Evolutionary conservation across 2,888 invertebrate species (phyloP).

Genomic region (Orthonychiurus folsomi): DNA sequence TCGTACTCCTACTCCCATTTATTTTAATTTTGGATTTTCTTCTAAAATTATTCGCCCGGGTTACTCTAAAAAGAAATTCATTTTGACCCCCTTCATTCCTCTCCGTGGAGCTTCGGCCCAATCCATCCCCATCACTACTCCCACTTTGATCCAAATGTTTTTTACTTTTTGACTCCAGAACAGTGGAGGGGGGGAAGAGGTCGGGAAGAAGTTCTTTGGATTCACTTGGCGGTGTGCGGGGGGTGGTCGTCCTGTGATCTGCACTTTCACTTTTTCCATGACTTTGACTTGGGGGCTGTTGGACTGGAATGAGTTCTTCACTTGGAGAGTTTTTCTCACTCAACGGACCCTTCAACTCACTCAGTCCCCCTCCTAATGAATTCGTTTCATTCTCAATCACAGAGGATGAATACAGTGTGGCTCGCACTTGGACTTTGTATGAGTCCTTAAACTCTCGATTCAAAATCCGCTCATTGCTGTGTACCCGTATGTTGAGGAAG

Average conservation of each 20-base stretch:
- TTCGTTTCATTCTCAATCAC: background rate
- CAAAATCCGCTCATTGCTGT: constrained; percentile 53
- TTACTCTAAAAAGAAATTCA: background rate
- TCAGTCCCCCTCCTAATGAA: background rate
- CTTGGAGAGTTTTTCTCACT: background rate
- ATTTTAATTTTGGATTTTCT: background rate
- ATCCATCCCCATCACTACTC: background rate
- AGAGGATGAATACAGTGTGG: constrained; percentile 45
- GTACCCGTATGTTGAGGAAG: constrained; percentile 77
- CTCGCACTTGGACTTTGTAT: constrained; percentile 69
- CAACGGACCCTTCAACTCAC: background rate
- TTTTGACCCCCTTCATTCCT: background rate
- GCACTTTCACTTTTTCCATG: background rate
- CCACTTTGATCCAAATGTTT: background rate
- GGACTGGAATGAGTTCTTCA: background rate
- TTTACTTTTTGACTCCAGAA: background rate
- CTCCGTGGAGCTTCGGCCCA: background rate
- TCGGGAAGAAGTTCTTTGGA: background rate
- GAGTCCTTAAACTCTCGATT: constrained; percentile 84
- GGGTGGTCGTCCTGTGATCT: background rate
- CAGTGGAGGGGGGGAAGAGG: background rate
- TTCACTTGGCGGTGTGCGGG: background rate
- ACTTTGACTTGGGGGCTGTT: background rate
- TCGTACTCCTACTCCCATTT: background rate
- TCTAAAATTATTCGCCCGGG: background rate